phyloP scores from a whole-genome alignment of 2,113 vertebrate genomes.

The Rhea pennata region DNA sequence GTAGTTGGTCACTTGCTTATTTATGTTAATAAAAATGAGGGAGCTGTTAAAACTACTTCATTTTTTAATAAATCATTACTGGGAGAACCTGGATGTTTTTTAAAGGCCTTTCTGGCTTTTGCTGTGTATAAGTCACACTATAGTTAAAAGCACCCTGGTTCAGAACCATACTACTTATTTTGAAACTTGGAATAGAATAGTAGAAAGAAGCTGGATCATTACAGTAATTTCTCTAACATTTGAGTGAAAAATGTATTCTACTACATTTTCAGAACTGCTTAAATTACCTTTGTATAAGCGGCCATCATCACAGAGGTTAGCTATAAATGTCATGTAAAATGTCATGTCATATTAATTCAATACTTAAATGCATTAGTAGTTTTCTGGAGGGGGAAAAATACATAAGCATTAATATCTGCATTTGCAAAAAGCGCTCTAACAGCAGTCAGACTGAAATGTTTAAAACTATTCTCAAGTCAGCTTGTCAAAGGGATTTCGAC shows the following conservation, averaged over 20 bases:
- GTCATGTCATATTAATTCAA: neutral
- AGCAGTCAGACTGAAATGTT: neutral
- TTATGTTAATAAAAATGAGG: neutral
- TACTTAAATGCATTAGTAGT: neutral
- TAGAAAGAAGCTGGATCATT: neutral
- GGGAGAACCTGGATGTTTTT: neutral
- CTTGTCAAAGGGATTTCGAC: neutral
- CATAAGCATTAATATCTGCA: neutral
- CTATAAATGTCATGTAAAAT: neutral
- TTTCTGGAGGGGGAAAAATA: neutral
- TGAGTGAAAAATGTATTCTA: neutral
- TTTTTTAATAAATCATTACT: neutral
- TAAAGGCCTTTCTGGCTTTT: neutral
- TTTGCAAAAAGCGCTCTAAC: neutral
- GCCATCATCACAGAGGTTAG: fast-evolving
- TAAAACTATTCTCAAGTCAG: neutral
- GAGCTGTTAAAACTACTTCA: neutral
- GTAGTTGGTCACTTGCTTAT: fast-evolving
- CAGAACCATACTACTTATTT: neutral
- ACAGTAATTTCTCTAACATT: neutral
- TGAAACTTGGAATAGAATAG: no score
- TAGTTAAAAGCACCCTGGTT: neutral
- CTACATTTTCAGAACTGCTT: neutral
- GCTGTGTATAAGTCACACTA: fast-evolving
- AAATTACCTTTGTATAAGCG: neutral